A percentile compares a stretch with the other conserved stretches of the same genome.
Evolutionary conservation across 1,140 invertebrate species (phyloP).

Genomic region (Zaprionus lachaisei): DNA sequence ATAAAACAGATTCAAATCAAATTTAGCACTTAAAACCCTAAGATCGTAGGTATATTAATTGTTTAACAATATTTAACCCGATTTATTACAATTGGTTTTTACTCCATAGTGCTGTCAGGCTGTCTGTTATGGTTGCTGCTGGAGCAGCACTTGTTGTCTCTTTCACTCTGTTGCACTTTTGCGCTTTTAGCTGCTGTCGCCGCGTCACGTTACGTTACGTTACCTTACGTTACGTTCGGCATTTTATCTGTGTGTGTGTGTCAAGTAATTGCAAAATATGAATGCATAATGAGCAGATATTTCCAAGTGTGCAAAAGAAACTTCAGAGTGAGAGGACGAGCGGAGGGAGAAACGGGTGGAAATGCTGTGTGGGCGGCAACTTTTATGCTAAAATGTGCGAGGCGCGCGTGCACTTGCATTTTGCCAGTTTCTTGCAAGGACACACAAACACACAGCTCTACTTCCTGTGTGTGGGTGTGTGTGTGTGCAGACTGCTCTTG

Average conservation of each 20-base stretch:
- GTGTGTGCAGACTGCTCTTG: not conserved
- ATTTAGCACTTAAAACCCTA: too few relatives aligned
- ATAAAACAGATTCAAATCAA: too few relatives aligned
- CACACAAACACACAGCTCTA: constrained; percentile 33
- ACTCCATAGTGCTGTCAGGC: not conserved
- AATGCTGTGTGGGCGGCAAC: constrained; percentile 40
- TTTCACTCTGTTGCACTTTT: constrained; percentile 45
- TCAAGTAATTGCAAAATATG: constrained; percentile 79
- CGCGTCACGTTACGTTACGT: not conserved
- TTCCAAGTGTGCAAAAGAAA: constrained; percentile 73
- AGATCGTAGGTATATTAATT: too few relatives aligned
- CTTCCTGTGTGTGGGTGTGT: not conserved
- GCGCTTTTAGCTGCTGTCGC: constrained; percentile 63
- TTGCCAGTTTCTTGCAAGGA: constrained; percentile 67
- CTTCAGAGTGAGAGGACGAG: constrained; percentile 44
- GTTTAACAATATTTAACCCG: too few relatives aligned
- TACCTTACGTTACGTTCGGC: not conserved
- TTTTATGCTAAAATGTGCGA: constrained; percentile 79
- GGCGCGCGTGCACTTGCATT: constrained; percentile 75
- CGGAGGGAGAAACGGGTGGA: not conserved
- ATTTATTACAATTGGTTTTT: too few relatives aligned
- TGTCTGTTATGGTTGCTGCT: constrained; percentile 1
- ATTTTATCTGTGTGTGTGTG: constrained; percentile 43
- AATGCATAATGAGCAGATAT: constrained; percentile 82
- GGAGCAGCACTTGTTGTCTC: constrained; percentile 38